Evolutionary conservation across 2,797 vertebrate genomes (phyloP).

Genomic region (Molothrus aeneus): DNA sequence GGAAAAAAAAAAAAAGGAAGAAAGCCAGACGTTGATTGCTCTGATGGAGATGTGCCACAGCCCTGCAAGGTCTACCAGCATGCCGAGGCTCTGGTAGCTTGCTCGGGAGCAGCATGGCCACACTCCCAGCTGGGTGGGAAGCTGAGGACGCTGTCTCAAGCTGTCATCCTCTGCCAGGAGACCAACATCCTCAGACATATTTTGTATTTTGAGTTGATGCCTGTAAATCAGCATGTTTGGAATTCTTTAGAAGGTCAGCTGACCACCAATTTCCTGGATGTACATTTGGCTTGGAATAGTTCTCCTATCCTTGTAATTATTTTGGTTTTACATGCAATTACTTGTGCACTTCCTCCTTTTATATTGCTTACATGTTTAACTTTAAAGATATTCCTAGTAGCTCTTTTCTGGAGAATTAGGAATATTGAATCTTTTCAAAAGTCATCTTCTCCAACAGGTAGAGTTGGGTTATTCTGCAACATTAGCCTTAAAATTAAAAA

Average conservation of each 20-base stretch:
- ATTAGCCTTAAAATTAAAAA: neutral
- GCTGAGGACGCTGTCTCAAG: neutral
- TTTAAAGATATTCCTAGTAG: neutral
- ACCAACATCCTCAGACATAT: neutral
- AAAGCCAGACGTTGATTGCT: neutral
- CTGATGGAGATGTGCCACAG: neutral
- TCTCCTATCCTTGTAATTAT: slow-evolving; percentile 34
- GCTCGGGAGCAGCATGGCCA: fast-evolving
- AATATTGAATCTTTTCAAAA: neutral
- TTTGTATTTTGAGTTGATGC: neutral
- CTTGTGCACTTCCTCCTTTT: neutral
- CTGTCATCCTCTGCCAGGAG: neutral
- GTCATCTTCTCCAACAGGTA: no score
- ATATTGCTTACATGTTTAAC: neutral
- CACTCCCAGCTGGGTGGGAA: neutral
- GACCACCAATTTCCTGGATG: slow-evolving; percentile 2
- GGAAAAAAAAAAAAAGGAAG: neutral
- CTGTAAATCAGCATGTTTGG: slow-evolving; percentile 11
- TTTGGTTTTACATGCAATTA: neutral
- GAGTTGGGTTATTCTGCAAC: neutral
- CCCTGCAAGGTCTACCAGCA: neutral
- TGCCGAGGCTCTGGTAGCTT: fast-evolving
- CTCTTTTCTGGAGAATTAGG: neutral
- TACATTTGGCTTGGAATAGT: neutral
- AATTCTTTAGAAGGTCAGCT: slow-evolving; percentile 25